Evolutionary conservation across 2,113 vertebrate species (phyloP).

Genomic region (Diphyllodes magnificus): DNA sequence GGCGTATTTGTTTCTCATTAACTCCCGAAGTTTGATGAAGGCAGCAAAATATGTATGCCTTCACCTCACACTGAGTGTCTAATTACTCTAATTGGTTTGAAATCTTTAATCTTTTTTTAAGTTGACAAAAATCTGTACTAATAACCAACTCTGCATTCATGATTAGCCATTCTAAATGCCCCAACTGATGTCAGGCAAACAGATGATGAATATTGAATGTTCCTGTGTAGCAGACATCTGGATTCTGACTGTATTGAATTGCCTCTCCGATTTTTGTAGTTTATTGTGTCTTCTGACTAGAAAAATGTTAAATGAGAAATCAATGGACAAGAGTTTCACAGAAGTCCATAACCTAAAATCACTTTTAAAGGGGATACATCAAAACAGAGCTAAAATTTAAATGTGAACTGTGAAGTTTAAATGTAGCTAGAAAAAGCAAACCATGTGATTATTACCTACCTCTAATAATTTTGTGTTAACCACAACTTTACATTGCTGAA

Average conservation of each 20-base stretch:
- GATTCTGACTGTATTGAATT: neutral
- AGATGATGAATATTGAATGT: neutral
- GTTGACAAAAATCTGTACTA: neutral
- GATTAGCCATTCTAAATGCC: neutral
- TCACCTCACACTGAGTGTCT: neutral
- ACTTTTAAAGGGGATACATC: neutral
- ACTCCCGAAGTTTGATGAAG: neutral
- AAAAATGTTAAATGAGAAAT: neutral
- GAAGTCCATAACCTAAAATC: neutral
- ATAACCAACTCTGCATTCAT: neutral
- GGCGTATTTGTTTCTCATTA: accelerated
- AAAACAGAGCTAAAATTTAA: neutral
- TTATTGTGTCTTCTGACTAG: neutral
- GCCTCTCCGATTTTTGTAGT: neutral
- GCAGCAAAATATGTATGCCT: neutral
- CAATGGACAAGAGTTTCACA: neutral
- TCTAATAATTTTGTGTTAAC: neutral
- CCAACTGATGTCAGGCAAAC: neutral
- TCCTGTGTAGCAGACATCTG: neutral
- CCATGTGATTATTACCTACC: neutral
- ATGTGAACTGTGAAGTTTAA: neutral
- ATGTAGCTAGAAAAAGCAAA: neutral
- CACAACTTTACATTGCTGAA: neutral
- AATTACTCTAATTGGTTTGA: neutral
- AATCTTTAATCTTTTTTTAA: neutral